Percentiles rank a stretch among this genome's conserved stretches.
phyloP scores from a whole-genome alignment of 2,888 invertebrate genomes.

The Acleris emargana region DNA sequence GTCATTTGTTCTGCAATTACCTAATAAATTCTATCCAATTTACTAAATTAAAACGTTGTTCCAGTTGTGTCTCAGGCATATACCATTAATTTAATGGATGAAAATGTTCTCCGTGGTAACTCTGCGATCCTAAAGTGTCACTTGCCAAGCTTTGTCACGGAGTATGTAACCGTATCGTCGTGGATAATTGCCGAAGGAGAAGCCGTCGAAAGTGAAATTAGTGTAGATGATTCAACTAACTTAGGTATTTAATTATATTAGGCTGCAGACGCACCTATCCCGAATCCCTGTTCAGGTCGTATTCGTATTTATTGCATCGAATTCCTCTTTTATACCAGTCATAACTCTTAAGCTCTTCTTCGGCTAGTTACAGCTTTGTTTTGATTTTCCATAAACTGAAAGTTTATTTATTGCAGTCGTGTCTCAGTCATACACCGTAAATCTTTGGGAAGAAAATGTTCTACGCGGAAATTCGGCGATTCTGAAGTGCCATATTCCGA shows the following conservation, averaged over 20 bases:
- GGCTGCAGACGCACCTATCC: constrained; percentile 8
- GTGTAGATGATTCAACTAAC: constrained; percentile 62
- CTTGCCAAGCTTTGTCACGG: constrained; percentile 96
- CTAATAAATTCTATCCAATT: constrained; percentile 9
- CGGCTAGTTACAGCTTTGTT: background rate
- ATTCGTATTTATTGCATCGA: background rate
- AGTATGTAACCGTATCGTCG: constrained; percentile 93
- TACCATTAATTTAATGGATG: constrained; percentile 95
- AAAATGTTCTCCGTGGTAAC: constrained; percentile 95
- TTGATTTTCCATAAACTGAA: constrained; percentile 7
- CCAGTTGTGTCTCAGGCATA: constrained; percentile 95
- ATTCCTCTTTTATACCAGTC: no score
- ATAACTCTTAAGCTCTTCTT: background rate
- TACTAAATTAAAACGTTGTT: constrained; percentile 50
- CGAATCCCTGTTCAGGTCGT: constrained; percentile 19
- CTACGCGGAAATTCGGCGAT: constrained; percentile 95
- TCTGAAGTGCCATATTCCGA: constrained; percentile 96
- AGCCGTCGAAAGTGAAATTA: constrained; percentile 73
- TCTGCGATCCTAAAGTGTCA: constrained; percentile 95
- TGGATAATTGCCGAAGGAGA: constrained; percentile 93
- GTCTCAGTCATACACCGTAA: constrained; percentile 93
- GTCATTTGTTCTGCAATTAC: background rate
- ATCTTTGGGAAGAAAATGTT: constrained; percentile 96
- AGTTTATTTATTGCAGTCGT: constrained; percentile 87
- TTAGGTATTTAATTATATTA: constrained; percentile 58